Conservation (phyloP, 2,888 invertebrate species). For the Trachelus tabidus region DNA sequence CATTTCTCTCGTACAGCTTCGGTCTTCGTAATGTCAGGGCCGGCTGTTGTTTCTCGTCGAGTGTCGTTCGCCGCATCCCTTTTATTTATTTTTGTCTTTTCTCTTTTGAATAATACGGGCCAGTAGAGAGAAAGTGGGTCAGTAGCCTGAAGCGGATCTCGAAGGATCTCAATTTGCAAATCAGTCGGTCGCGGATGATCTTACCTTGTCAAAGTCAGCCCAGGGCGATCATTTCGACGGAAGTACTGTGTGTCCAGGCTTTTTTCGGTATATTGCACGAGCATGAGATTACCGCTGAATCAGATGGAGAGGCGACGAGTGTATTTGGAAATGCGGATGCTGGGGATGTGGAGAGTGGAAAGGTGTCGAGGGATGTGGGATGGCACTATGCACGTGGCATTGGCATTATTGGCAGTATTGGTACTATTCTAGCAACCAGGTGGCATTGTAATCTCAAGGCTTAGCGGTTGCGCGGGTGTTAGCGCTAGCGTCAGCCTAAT, state of each 20-base stretch:
- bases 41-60: conserved; percentile 14
- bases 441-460: conserved; percentile 36
- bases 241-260: background rate
- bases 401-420: conserved; percentile 11
- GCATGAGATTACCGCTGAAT: background rate
- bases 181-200: background rate
- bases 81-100: conserved; percentile 17
- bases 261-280: background rate
- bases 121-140: background rate
- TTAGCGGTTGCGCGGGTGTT: conserved; percentile 14
- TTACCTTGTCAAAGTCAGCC: background rate
- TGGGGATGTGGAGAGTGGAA: background rate
- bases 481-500: conserved; percentile 42
- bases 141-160: background rate
- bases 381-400: background rate
- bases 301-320: background rate
- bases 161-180: background rate
- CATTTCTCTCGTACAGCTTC: background rate
- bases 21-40: background rate
- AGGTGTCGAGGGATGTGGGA: background rate
- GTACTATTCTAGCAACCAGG: conserved; percentile 27
- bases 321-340: background rate
- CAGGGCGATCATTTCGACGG: background rate
- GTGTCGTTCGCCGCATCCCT: conserved; percentile 15
- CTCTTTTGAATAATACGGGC: conserved; percentile 8